These are phyloP conservation scores for Drosophila subpulchrella DNA, from an alignment of 1,140 invertebrate genomes.

Conservation along the genomic window DNA sequence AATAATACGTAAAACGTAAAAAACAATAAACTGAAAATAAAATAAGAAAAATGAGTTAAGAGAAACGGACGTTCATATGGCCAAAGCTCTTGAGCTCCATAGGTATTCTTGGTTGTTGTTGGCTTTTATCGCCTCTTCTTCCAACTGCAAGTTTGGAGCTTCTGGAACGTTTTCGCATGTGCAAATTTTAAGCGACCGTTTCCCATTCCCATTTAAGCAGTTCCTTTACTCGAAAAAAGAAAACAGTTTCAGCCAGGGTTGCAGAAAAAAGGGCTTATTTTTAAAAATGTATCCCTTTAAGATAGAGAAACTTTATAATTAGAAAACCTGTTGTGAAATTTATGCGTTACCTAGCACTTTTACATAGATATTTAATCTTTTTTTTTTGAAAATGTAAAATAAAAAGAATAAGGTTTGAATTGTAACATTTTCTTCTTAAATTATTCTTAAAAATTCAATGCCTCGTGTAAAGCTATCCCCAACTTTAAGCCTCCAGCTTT, in stretches of 20 bases:
- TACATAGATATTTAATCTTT: no score
- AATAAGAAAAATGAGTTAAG: conserved; percentile 72
- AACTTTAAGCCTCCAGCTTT: neutral
- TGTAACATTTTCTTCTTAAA: no score
- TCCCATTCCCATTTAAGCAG: conserved; percentile 24
- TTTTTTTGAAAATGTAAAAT: neutral
- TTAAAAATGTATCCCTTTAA: neutral
- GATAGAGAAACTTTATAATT: neutral
- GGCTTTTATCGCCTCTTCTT: conserved; percentile 39
- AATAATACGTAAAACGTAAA: conserved; percentile 44
- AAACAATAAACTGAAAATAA: conserved; percentile 38
- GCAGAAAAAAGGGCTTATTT: neutral
- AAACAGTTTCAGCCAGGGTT: conserved; percentile 5
- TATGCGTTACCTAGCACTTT: no score
- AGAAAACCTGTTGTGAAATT: no score
- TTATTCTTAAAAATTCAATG: no score
- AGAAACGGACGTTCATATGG: conserved; percentile 67
- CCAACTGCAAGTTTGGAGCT: conserved; percentile 8
- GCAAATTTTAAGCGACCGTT: conserved; percentile 58
- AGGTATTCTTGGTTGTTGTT: conserved; percentile 21
- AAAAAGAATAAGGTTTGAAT: neutral
- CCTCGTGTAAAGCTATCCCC: neutral
- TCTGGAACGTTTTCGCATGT: conserved; percentile 57
- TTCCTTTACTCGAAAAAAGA: conserved; percentile 4
- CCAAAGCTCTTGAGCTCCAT: conserved; percentile 35